Base-by-base conservation (phyloP, 2,888 invertebrate genomes). In the Ormyrus thymus region DNA sequence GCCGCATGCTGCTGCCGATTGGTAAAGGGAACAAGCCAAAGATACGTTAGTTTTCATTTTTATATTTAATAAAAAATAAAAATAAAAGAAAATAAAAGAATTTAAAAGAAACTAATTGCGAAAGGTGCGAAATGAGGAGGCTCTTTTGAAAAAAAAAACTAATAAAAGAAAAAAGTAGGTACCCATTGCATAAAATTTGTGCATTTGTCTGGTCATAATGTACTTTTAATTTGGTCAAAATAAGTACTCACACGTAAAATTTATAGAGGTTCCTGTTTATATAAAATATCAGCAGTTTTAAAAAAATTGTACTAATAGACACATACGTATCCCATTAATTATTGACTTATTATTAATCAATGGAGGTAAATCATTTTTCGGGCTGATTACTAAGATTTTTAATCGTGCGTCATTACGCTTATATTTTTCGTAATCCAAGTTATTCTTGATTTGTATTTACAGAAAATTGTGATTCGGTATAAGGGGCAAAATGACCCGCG, bases 11-110 rank as follows among this genome's bases (percentile, higher is more conserved):
- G 87, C 86, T 84, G 89, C 86, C 86, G 93, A 94, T 94, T 94
- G 94, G 94, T 94, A 93, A 93, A 93, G 95, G 94, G 94, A 95
- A 93, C 94, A 95, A 94, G 93, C 93, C 95, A 95, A 95, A 95
- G 94, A 94, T 94, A 94, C 93, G 93, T 94, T 94, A 92, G 93
- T 92, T 92, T 92, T 91, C 92, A 91, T 92, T 92, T 92, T 90
- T 91, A 92, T 92, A 89, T 89, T 90, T 89, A 90, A 88, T 83
- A 76, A 86, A 87, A 87, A 92, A 93, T 90, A 97, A 97, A 89
- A 96, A 96, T 90, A 95, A 97, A 92, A 96, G 48, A 79, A 74
- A 65, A 65, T 70, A 75, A 65, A 48, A 74, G 65, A 64, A 78
- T 58, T 29, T 29, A 29, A 74, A 65, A 65, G 74, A 75, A 65